Evolutionary conservation across 2,888 invertebrate species (phyloP), one percentile per base, ranked within the genome.

Genomic region (Venusia cambrica): DNA sequence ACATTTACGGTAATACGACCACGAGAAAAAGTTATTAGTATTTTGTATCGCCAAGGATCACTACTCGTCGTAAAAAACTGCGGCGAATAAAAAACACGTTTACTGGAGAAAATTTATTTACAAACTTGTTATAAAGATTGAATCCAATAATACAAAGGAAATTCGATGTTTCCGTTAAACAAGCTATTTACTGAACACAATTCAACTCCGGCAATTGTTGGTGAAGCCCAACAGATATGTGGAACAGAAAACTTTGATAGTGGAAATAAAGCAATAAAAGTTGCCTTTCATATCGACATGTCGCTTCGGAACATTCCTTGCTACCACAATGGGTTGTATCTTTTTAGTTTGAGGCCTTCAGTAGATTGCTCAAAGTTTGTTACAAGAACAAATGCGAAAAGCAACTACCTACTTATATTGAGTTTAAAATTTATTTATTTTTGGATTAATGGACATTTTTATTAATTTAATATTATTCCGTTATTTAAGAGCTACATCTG

Each of bases 151-250:
- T 57, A 57, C 49, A 54, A 51, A 64, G 62, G 64, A 66, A 74
- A 75, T 73, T 73, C 70, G 64, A 61, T 59, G 70, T 72, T 67
- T 65, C 62, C 68, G 59, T 72, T 60, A 67, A 75, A 76, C 64
- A 71, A 73, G 70, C 70, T 73, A 75, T 78, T 79, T 74, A 73
- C 73, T 63, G 64, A 62, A 65, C 58, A 74, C 75, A 73, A 75
- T 73, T 68, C 70, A 69, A 72, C 63, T 73, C 63, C 51, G 57
- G 57, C 73, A 64, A 73, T 71, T 63, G 65, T 62, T 55, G 57
- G 57, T 64, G 57, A 58, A 60, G 57, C 60, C 62, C 73, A 58
- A 73, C 70, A 72, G 73, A 76, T 74, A 68, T 69, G 63, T 63
- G 68, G 62, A 72, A 73, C 62, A 70, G 62, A 65, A 77, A 78